Evolutionary conservation across 2,113 vertebrate genomes (phyloP).

Genomic region (Danionella cerebrum): DNA sequence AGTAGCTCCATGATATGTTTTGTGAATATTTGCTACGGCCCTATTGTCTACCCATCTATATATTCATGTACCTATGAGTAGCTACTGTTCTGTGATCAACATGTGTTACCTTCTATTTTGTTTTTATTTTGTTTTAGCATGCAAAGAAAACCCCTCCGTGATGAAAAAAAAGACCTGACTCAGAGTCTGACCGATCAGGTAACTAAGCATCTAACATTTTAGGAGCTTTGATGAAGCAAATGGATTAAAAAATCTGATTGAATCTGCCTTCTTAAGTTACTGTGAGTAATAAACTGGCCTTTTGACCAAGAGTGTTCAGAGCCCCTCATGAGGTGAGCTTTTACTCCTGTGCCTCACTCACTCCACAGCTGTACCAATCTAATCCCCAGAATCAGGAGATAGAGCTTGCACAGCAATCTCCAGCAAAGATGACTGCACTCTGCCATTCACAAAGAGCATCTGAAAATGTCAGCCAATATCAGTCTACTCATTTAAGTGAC

Average conservation of each 20-base stretch:
- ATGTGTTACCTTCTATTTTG: too few species aligned
- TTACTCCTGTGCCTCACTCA: constrained; percentile 54
- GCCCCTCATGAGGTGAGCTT: constrained; percentile 52
- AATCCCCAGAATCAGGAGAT: constrained; percentile 63
- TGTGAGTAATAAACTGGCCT: constrained; percentile 30
- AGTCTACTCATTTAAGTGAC: constrained; percentile 65
- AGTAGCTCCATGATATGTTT: too few species aligned
- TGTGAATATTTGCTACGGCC: too few species aligned
- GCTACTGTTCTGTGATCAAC: too few species aligned
- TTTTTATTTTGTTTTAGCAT: too few species aligned
- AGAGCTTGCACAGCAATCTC: constrained; percentile 55
- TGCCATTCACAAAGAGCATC: constrained; percentile 64
- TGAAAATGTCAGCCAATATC: constrained; percentile 66
- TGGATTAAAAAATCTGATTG: constrained; percentile 37
- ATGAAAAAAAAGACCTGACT: too few species aligned
- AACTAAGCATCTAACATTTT: too few species aligned
- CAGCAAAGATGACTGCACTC: constrained; percentile 65
- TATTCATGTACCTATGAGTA: too few species aligned
- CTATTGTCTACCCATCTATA: too few species aligned
- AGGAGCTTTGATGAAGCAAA: too few species aligned
- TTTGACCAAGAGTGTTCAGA: not conserved
- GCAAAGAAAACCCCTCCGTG: too few species aligned
- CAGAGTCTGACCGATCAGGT: too few species aligned
- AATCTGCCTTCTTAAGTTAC: constrained; percentile 40
- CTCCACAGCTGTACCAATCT: constrained; percentile 56